phyloP scores from a whole-genome alignment of 2,888 invertebrate genomes.

The Ichneumon xanthorius region DNA sequence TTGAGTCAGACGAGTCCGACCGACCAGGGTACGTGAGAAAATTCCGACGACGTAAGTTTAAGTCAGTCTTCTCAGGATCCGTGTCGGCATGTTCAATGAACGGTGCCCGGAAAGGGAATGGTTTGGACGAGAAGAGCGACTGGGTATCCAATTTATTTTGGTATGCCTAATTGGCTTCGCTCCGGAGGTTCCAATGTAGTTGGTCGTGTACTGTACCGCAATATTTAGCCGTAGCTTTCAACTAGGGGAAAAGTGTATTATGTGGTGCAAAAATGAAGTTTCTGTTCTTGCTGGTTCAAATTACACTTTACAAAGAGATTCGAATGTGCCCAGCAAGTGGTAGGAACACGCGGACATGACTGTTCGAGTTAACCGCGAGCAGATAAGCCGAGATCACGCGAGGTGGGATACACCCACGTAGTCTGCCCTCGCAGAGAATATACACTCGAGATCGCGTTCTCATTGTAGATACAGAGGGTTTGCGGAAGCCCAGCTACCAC shows the following conservation, averaged over 20 bases:
- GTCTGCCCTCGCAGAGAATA: constrained; percentile 18
- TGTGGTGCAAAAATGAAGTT: constrained; percentile 23
- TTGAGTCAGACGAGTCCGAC: no score
- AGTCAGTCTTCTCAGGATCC: no score
- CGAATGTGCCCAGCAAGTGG: constrained; percentile 19
- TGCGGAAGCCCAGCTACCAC: constrained; percentile 65
- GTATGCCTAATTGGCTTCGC: no score
- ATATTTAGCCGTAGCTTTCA: neutral
- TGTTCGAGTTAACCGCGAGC: constrained; percentile 50
- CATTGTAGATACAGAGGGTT: constrained; percentile 47
- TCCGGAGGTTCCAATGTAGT: no score
- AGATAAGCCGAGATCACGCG: constrained; percentile 52
- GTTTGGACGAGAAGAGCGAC: no score
- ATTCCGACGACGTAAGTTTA: no score
- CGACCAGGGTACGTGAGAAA: no score
- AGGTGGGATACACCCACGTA: constrained; percentile 31
- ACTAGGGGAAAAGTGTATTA: neutral
- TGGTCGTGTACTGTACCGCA: no score
- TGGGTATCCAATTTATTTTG: no score
- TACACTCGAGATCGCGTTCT: constrained; percentile 20
- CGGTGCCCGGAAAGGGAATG: no score
- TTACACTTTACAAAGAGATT: constrained; percentile 31
- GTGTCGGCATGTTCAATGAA: no score
- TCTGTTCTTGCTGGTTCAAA: constrained; percentile 32
- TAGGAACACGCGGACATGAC: constrained; percentile 36